Evolutionary conservation across 2,113 vertebrate species (phyloP).

Genomic region (Sardina pilchardus): DNA sequence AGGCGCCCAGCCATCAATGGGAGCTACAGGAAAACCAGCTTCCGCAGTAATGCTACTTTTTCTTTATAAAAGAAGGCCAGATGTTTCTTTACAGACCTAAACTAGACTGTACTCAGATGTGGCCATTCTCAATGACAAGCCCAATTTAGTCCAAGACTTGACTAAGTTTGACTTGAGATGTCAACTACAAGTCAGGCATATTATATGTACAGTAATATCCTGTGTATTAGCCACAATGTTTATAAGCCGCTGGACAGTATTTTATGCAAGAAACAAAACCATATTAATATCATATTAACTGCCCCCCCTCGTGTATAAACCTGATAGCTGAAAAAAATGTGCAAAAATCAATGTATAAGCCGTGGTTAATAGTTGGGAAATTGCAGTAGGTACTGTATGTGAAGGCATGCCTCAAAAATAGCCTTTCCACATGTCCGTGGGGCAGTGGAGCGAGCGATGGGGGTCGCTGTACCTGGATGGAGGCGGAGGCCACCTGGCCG

Average conservation of each 20-base stretch:
- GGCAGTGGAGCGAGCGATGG: too few species aligned
- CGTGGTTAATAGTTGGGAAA: too few species aligned
- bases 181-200: not conserved
- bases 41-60: not conserved
- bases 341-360: too few species aligned
- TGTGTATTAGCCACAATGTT: too few species aligned
- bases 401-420: not conserved
- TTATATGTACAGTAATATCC: too few species aligned
- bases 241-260: too few species aligned
- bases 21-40: not conserved
- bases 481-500: slow-evolving; percentile 94
- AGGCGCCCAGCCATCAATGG: not conserved
- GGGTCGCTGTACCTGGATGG: slow-evolving; percentile 81
- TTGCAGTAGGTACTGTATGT: not conserved
- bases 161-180: not conserved
- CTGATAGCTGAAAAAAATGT: too few species aligned
- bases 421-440: not conserved
- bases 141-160: not conserved
- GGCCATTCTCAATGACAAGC: not conserved
- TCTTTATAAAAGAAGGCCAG: not conserved
- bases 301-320: too few species aligned
- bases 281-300: too few species aligned
- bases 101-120: not conserved
- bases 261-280: too few species aligned
- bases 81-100: not conserved